These are phyloP conservation scores for Nebria salina DNA, from an alignment of 2,888 invertebrate genomes.

Conservation along the genomic window DNA sequence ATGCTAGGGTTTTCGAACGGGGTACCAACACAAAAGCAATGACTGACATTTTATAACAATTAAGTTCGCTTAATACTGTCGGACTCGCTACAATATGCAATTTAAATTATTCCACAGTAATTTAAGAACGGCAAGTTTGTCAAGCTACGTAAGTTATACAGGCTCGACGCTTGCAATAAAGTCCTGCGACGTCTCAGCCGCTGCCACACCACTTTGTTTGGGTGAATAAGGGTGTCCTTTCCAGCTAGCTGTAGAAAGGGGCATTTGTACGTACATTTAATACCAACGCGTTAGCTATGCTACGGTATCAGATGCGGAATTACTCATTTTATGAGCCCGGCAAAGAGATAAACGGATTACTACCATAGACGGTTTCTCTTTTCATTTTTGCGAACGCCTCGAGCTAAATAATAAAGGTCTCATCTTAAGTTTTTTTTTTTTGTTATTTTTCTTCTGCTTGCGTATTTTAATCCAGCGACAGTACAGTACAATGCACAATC, in stretches of 20 bases:
- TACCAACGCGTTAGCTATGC: constrained; percentile 30
- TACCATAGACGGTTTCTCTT: constrained; percentile 34
- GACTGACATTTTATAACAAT: constrained; percentile 38
- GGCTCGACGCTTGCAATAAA: constrained; percentile 10
- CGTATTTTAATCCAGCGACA: constrained; percentile 24
- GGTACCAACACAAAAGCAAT: constrained; percentile 23
- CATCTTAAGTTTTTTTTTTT: constrained; percentile 7
- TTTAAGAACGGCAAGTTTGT: constrained; percentile 26
- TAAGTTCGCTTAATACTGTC: constrained; percentile 44
- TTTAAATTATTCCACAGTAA: constrained; percentile 44
- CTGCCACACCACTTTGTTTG: background rate
- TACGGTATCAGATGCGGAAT: background rate
- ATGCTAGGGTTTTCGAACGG: background rate
- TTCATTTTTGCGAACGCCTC: constrained; percentile 42
- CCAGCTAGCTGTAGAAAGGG: background rate
- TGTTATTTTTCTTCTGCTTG: constrained; percentile 2
- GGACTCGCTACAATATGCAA: constrained; percentile 42
- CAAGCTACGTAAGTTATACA: background rate
- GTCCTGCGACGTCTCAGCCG: background rate
- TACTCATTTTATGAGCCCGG: constrained; percentile 39
- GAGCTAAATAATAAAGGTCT: constrained; percentile 39
- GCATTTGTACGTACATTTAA: constrained; percentile 38
- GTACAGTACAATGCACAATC: background rate
- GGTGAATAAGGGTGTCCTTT: background rate
- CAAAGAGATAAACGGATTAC: constrained; percentile 44